These are phyloP conservation scores for Meloidogyne exigua DNA, from an alignment of 1,140 invertebrate genomes.

Conservation along the genomic window DNA sequence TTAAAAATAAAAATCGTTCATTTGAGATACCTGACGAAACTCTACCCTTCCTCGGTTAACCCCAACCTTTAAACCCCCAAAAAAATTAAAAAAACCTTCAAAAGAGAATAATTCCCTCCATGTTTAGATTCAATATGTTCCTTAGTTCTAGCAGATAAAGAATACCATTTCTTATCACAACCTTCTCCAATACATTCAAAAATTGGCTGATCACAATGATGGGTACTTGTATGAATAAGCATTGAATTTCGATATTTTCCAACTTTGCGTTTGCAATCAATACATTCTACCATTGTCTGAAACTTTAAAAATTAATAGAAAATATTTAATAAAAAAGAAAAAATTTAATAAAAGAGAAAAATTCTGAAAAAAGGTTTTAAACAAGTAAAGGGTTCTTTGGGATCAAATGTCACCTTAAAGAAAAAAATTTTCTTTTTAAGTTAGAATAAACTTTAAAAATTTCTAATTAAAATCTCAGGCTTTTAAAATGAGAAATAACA, in stretches of 20 bases:
- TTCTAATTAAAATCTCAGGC: too few relatives aligned
- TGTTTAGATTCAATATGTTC: conserved; percentile 34
- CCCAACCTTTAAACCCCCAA: too few relatives aligned
- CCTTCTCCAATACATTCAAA: conserved; percentile 29
- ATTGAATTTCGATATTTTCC: conserved; percentile 37
- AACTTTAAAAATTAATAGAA: conserved; percentile 1
- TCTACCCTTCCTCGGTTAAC: too few relatives aligned
- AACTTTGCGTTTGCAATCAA: conserved; percentile 28
- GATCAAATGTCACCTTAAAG: not conserved
- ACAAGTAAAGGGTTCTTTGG: too few relatives aligned
- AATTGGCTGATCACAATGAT: conserved; percentile 36
- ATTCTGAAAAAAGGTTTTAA: too few relatives aligned
- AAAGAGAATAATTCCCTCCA: conserved; percentile 17
- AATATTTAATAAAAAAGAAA: not conserved
- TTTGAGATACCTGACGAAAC: too few relatives aligned
- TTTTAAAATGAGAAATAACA: too few relatives aligned
- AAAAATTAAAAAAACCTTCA: conserved; percentile 27
- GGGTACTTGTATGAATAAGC: conserved; percentile 36
- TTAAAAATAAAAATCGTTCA: not conserved
- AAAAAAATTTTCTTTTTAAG: too few relatives aligned
- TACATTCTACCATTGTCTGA: conserved; percentile 35
- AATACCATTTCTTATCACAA: conserved; percentile 39
- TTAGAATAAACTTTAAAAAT: too few relatives aligned
- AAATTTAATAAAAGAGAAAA: not conserved
- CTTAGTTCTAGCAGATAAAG: conserved; percentile 31